Evolutionary conservation across 2,797 vertebrate species (phyloP), one percentile per base, ranked within the genome.

Genomic region (Clarias fuscus): DNA sequence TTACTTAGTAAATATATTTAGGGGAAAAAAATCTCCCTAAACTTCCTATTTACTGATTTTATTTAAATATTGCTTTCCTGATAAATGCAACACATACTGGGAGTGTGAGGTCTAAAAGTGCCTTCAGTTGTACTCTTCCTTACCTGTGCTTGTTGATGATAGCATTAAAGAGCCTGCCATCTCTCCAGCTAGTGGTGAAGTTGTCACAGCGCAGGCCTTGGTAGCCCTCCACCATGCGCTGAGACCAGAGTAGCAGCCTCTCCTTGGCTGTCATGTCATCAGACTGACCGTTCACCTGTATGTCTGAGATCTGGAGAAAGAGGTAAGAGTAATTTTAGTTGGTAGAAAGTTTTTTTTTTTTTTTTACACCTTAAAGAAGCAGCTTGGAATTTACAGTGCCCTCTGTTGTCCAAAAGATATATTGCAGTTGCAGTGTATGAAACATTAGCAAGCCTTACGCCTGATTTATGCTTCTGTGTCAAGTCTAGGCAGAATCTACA

Each of bases 221-320:
- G 93, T 97, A 98, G 0, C 96, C 97, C 90, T 98, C 97, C 91
- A 97, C 96, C 98, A 98, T 98, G 84, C 98, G 93, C 95, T 99
- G 98, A 0, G 97, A 97, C 98, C 98, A 99, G 4, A 99, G 96
- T 91, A 99, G 94, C 93, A 99, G 96, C 95, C 97, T 98, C 96
- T 99, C 98, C 85, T 99, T 99, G 90, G 98, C 98, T 0, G 98
- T 98, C 98, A 99, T 99, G 93, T 99, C 96, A 88, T 99, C 98
- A 0, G 98, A 99, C 94, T 99, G 98, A 58, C 98, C 98, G 0
- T 95, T 96, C 90, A 99, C 98, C 95, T 99, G 98, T 90, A 99
- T 99, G 94, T 99, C 98, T 0, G 98, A 99, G 93, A 99, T 99
- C 98, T 99, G 94, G 3, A 40, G 56, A 2, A 62, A 24, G 17